Percentiles rank a stretch among this genome's conserved stretches.
phyloP scores from a whole-genome alignment of 2,113 vertebrate genomes.

The Turnix velox region DNA sequence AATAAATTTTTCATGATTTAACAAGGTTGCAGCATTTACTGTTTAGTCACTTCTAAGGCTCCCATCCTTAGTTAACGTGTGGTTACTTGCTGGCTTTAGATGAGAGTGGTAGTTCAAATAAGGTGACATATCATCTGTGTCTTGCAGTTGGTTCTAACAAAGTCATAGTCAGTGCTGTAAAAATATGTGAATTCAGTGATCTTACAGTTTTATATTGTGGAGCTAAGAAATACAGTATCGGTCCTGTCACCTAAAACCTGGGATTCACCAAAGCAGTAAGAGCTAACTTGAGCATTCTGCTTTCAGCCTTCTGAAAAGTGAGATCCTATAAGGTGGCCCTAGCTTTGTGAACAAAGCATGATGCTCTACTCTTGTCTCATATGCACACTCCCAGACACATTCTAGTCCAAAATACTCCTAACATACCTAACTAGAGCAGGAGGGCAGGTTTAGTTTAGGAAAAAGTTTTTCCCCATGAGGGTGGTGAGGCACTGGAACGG shows the following conservation, averaged over 20 bases:
- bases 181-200: rapidly evolving
- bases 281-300: not conserved
- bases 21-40: slow-evolving; percentile 46
- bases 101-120: not conserved
- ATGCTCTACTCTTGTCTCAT: not conserved
- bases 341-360: not conserved
- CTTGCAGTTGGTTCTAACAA: not conserved
- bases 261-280: not conserved
- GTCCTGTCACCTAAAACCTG: not conserved
- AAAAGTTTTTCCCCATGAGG: too few relatives aligned
- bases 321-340: not conserved
- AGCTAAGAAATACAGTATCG: not conserved
- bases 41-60: slow-evolving; percentile 27
- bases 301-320: not conserved
- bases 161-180: not conserved
- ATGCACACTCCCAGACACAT: not conserved
- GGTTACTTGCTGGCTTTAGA: not conserved
- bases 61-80: not conserved
- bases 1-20: slow-evolving; percentile 76
- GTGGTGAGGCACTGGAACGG: too few relatives aligned
- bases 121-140: not conserved
- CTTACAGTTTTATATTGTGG: not conserved
- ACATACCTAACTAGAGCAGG: too few relatives aligned
- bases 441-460: too few relatives aligned
- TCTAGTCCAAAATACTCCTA: not conserved